Base-by-base conservation (phyloP, 2,888 invertebrate species). In the Stenolophus ochropezus region DNA sequence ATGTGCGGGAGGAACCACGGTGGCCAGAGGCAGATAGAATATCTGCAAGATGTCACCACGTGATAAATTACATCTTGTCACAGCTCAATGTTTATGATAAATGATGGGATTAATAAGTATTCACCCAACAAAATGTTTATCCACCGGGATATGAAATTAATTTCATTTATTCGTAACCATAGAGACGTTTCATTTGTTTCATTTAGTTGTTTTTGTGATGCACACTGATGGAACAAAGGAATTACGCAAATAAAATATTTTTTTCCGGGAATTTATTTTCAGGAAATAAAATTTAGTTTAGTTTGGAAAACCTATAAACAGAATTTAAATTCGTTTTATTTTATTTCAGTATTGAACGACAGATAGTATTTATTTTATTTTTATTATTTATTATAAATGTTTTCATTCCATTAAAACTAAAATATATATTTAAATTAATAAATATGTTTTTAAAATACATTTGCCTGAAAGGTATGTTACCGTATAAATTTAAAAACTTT, bases 1-100 rank as follows among this genome's bases (percentile, higher is more conserved):
- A 82, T 92, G 94, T 0, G 95, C 92, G 0, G 96, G 96, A 0
- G 97, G 96, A 65, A 97, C 93, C 80, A 93, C 92, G 75, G 96
- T 86, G 0, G 96, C 95, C 85, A 96, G 89, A 0, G 95, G 95
- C 0, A 95, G 89, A 88, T 95, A 95, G 87, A 94, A 94, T 8
- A 93, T 89, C 95, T 95, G 89, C 2, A 87, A 86, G 53, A 83
- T 75, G 76, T 83, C 81, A 83, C 53, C 81, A 61, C 47, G 61
- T 73, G 58, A 73, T 69, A 51, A 79, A 79, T 79, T 51, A 73
- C 16, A 53, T 80, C 27, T 51, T 56, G 51, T 61, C 11, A 73
- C 69, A 69, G 42, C 25, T 47, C 53, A 53, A 33, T 71, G 71
- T 79, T 56, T 56, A 33, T 73, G 80, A 79, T 79, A 71, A 73